Evolutionary conservation across 2,888 invertebrate genomes (phyloP), one percentile per base, ranked within the genome.

Genomic region (Campopleginae sp.): DNA sequence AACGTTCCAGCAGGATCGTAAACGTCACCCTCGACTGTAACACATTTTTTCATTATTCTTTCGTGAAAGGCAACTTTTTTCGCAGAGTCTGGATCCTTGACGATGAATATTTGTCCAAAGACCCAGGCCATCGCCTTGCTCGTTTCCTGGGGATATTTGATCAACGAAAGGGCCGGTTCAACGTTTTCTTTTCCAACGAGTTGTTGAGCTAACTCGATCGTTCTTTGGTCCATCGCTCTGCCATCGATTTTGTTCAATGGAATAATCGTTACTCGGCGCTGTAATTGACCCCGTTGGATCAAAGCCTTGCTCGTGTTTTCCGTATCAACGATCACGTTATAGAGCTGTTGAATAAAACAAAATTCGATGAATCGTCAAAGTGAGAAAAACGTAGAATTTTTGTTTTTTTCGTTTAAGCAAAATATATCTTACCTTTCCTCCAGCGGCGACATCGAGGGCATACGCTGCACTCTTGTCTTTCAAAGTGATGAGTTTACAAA

Each of bases 21-120:
- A 48, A 97, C 96, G 93, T 99, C 99, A 0, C 99, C 99, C 88
- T 98, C 98, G 5, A 98, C 94, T 0, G 99, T 99, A 31, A 99
- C 98, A 91, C 96, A 96, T 86, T 96, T 96, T 51, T 95, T 95
- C 88, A 94, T 94, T 82, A 98, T 96, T 70, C 94, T 94, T 14
- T 95, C 95, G 93, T 98, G 95, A 94, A 97, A 98, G 5, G 98
- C 96, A 4, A 99, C 96, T 93, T 95, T 95, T 92, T 96, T 96
- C 42, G 99, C 99, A 38, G 96, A 94, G 58, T 97, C 96, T 94
- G 98, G 95, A 92, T 97, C 96, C 78, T 95, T 95, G 92, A 98
- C 98, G 85, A 99, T 96, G 88, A 99, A 96, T 66, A 96, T 96
- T 89, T 95, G 94, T 0, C 99, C 99, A 94, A 99, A 98, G 88